These are phyloP conservation scores for Iselma pallidipennis DNA, from an alignment of 2,888 invertebrate genomes.

Conservation along the genomic window DNA sequence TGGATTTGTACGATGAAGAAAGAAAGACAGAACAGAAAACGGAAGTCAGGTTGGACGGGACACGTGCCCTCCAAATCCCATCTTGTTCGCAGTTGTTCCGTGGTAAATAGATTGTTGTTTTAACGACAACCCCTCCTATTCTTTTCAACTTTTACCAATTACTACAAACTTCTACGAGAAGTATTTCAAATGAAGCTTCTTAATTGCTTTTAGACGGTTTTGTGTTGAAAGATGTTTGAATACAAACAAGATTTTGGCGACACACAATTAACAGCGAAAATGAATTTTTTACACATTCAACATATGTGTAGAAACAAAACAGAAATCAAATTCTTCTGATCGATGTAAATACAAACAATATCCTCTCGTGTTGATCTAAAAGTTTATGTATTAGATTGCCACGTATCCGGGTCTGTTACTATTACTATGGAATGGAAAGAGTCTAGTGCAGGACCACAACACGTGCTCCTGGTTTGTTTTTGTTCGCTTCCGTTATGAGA, in stretches of 20 bases:
- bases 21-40: slow-evolving; percentile 1
- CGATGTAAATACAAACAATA: too few relatives aligned
- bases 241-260: background rate
- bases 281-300: too few relatives aligned
- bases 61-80: slow-evolving; percentile 33
- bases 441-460: slow-evolving; percentile 39
- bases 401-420: background rate
- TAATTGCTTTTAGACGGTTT: background rate
- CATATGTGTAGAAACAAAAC: background rate
- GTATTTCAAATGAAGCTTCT: background rate
- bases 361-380: background rate
- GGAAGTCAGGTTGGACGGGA: slow-evolving; percentile 26
- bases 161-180: background rate
- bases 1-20: background rate
- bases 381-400: background rate
- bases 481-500: slow-evolving; percentile 42
- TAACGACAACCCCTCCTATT: background rate
- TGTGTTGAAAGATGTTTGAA: background rate
- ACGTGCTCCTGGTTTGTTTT: slow-evolving; percentile 49
- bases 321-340: too few relatives aligned
- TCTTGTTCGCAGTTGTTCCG: slow-evolving; percentile 24
- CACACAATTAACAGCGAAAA: too few relatives aligned
- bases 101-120: slow-evolving; percentile 17
- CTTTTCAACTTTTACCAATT: background rate
- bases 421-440: background rate